Evolutionary conservation across 2,113 vertebrate species (phyloP), one percentile per base, ranked within the genome.

Genomic region (Dryoscopus gambensis): DNA sequence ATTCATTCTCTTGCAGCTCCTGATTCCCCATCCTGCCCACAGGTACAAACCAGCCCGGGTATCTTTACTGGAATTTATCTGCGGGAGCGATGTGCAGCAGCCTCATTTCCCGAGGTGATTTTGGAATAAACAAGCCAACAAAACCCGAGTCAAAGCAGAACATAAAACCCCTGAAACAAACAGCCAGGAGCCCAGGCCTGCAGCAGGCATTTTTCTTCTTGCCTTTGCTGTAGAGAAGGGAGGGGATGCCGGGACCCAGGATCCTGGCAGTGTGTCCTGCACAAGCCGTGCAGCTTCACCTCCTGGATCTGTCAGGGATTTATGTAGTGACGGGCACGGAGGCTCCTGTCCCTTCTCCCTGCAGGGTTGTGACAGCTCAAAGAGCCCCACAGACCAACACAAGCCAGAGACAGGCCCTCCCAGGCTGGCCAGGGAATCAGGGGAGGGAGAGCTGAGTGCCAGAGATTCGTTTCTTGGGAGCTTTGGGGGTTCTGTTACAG

Each of bases 381-480:
- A 6, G 89, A 90, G 35, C 84, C 42, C 2, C 5, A 3, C 24
- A 4, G 14, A n/a, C 22, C 1, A 49, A 10, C 37, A 5, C 2
- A 2, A 23, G 42, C 4, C 59, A 56, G 57, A 4, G 1, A 17
- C 22, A 6, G 63, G 2, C 75, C 93, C 37, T 12, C 13, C 64
- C 57, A 75, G 56, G 2, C 9, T 42, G 68, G 40, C 55, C 46
- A 11, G 84, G 70, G 76, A n/a, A 5, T 0, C 9, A 4, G 87
- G 21, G 10, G 5, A 23, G 49, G 73, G 56, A 39, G 16, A 52
- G 13, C 17, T 7, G 9, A 5, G 2, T 5, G 56, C 60, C 44
- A 3, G 1, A 2, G 69, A 2, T 16, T 35, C 10, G 12, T 14
- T 35, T 15, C 59, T 73, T 23, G 9, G 67, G 50, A 0, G 22